A percentile compares a stretch with the other conserved stretches of the same genome.
These are phyloP conservation scores for Leptoclinus maculatus DNA, from an alignment of 2,797 vertebrate genomes.

Conservation along the genomic window DNA sequence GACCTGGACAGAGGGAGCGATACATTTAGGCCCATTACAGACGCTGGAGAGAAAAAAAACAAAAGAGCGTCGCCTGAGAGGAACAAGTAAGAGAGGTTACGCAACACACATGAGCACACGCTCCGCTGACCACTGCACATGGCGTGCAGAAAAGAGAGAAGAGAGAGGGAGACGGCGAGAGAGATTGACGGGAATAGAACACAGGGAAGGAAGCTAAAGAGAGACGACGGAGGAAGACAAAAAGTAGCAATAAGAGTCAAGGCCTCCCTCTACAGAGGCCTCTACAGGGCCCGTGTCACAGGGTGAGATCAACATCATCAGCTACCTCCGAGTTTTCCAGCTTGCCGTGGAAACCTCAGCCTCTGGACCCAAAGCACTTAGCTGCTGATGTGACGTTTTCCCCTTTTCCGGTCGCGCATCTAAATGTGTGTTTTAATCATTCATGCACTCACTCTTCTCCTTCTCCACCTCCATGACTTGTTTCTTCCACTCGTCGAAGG, in stretches of 20 bases:
- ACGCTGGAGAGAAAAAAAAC: constrained; percentile 18
- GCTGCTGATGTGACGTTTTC: background rate
- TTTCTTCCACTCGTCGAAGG: constrained; percentile 99
- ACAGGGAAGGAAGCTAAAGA: constrained; percentile 26
- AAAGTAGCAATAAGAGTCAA: background rate
- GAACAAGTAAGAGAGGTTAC: constrained; percentile 43
- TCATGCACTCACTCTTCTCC: constrained; percentile 91
- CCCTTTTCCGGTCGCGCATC: background rate
- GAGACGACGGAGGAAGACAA: background rate
- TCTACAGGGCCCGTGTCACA: background rate
- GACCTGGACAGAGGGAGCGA: constrained; percentile 82
- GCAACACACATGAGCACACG: constrained; percentile 24
- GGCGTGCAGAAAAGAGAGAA: constrained; percentile 12
- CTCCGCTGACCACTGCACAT: constrained; percentile 46
- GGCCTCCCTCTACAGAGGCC: background rate
- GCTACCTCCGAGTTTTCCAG: background rate
- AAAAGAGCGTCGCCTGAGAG: constrained; percentile 1
- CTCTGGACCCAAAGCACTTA: background rate
- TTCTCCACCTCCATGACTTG: constrained; percentile 99
- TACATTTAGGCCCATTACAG: constrained; percentile 25
- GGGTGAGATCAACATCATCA: background rate
- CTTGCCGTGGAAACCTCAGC: background rate
- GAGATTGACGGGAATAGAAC: constrained; percentile 31
- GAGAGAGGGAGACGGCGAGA: constrained; percentile 1
- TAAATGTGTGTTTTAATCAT: constrained; percentile 1